Base-by-base conservation (phyloP, 1,140 invertebrate genomes). In the Heterodera carotae region DNA sequence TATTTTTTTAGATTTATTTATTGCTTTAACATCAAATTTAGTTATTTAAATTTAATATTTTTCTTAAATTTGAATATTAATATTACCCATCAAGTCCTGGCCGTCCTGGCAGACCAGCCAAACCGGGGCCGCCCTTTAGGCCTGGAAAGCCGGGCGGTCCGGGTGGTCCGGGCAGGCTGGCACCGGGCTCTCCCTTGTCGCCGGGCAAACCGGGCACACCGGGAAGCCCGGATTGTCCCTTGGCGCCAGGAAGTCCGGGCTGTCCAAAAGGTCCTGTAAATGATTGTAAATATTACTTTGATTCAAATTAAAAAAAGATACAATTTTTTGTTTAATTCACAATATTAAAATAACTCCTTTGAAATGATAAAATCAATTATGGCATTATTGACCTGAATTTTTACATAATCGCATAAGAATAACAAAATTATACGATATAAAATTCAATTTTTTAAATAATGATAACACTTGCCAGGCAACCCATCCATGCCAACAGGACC, bases 201-300 rank as follows among this genome's bases (percentile, higher is more conserved):
- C 89, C 87, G 76, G 84, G 76, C 39, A 82, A 71, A 74, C 89
- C 88, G 27, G 83, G 79, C 27, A 71, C 67, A 39, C 88, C 88
- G 56, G 80, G 76, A 76, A 80, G 48, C 66, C 88, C 84, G 25
- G 79, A 68, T 59, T 83, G 77, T 59, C 84, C 80, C 76, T 80
- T 80, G 33, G 79, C 22, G 8, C 80, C 92, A 60, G 85, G 82
- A 25, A 86, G 80, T 33, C 89, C 89, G 74, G 88, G 87, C 6
- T 86, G 80, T 25, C 89, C 89, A 36, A 88, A 90, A 66, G 90
- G 89, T 68, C 94, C 90, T 72, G 78, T 34, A 75, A 29, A 53
- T 18, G 22, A 53, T 53, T 53, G 4, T 53, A 18, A 4, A 53
- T 27, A 27, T 34, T 18, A 29, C 31, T 71, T 48, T 62, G 22